phyloP scores from a whole-genome alignment of 2,113 vertebrate species.

The Sylvietta virens region DNA sequence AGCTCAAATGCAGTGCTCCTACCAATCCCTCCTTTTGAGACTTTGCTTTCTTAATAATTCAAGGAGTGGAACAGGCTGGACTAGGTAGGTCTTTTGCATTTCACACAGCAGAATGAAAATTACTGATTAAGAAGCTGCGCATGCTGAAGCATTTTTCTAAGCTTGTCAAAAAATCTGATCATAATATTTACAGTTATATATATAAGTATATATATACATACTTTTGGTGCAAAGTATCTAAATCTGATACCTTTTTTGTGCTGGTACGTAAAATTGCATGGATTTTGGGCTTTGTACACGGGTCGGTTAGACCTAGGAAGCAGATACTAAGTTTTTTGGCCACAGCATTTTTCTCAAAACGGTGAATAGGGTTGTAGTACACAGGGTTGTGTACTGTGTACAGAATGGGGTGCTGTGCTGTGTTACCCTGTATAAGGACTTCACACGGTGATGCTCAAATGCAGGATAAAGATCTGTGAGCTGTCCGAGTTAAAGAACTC shows the following conservation, averaged over 20 bases:
- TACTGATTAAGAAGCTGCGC: background rate
- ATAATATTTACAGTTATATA: background rate
- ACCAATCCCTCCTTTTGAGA: background rate
- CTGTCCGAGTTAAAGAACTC: accelerated
- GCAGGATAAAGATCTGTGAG: background rate
- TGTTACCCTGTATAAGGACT: background rate
- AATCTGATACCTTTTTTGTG: background rate
- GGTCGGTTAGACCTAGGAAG: background rate
- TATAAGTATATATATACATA: too few relatives aligned
- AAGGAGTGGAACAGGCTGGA: background rate
- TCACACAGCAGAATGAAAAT: background rate
- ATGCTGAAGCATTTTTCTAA: background rate
- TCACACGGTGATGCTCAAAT: background rate
- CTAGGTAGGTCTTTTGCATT: background rate
- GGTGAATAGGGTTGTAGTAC: too few relatives aligned
- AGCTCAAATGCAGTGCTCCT: background rate
- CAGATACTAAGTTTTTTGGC: background rate
- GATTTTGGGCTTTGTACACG: background rate
- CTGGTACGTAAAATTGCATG: background rate
- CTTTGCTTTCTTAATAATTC: background rate
- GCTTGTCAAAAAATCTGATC: background rate
- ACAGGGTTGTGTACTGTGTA: too few relatives aligned
- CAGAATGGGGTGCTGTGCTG: background rate
- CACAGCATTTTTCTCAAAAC: background rate
- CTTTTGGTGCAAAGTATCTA: background rate